Evolutionary conservation across 2,797 vertebrate species (phyloP).

Genomic region (Platyrinchus mystaceus): DNA sequence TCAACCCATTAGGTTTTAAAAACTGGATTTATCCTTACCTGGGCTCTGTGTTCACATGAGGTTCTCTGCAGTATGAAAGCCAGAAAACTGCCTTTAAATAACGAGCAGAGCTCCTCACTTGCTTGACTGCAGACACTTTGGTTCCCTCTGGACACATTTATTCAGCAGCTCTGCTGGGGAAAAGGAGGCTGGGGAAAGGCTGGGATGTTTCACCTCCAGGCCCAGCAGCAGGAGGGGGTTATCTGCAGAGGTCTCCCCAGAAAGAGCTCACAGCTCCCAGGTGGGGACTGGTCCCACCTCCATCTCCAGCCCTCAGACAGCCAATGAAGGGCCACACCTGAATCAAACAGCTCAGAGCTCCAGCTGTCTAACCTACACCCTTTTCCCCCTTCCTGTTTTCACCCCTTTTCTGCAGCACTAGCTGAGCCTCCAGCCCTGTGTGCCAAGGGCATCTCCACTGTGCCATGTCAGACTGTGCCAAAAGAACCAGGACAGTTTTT

Average conservation of each 20-base stretch:
- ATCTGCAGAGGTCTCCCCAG: not conserved
- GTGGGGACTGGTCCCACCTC: not conserved
- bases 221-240: not conserved
- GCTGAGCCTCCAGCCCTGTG: not conserved
- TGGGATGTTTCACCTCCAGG: not conserved
- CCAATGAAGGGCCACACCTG: not conserved
- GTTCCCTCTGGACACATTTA: accelerated
- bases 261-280: accelerated
- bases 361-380: not conserved
- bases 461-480: not conserved
- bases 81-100: not conserved
- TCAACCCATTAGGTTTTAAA: not conserved
- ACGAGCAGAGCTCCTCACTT: not conserved
- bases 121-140: not conserved
- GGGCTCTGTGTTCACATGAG: not conserved
- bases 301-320: not conserved
- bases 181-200: not conserved
- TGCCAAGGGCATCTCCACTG: not conserved
- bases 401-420: not conserved
- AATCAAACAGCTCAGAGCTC: not conserved
- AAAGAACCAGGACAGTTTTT: not conserved
- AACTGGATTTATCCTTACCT: not conserved
- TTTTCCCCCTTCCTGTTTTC: not conserved
- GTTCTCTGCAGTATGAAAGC: not conserved
- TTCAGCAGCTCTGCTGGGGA: not conserved